Base-by-base conservation (phyloP, 2,113 vertebrate genomes). In the Salvelinus sp. region DNA sequence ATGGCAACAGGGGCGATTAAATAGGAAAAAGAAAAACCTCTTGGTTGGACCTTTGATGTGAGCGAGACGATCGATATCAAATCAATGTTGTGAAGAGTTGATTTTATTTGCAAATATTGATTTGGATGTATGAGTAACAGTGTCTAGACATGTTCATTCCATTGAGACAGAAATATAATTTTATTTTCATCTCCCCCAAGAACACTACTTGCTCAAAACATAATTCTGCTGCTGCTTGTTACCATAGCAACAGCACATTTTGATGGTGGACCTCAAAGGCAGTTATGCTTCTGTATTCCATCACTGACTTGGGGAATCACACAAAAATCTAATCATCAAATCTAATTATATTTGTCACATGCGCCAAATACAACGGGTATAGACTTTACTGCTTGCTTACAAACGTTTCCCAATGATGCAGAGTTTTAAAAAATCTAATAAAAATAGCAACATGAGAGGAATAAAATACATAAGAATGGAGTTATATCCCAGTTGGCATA, bases 181-280 rank as follows among this genome's bases (percentile, higher is more conserved):
- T 83, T 60, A 82, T 77, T 71, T 78, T 81, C 74, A 83, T 83
- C 72, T 73, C 84, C 82, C 75, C 74, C 76, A 78, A 80, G 79
- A 85, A 74, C 16, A 18, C 64, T 85, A 84, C 83, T 89, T 82
- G 81, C 81, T 89, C 76, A 86, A 89, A 90, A 87, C 67, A 79
- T 79, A 82, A 75, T 47, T 73, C 81, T 57, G 57, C 78, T 44
- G 64, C 83, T 58, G 77, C 64, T 76, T 77, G 92, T 93, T 91
- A 78, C 92, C 89, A 90, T 91, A 89, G 92, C 87, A 93, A 93
- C 92, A 78, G 80, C 83, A 91, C 81, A 86, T 87, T 89, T 86
- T 88, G 83, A 87, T 82, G 87, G 77, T 80, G 85, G 86, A 90
- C 85, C 83, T 86, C 83, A 86, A 85, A 38, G 75, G 76, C 76